phyloP scores from a whole-genome alignment of 2,797 vertebrate genomes.

The Pseudomugil gertrudae region DNA sequence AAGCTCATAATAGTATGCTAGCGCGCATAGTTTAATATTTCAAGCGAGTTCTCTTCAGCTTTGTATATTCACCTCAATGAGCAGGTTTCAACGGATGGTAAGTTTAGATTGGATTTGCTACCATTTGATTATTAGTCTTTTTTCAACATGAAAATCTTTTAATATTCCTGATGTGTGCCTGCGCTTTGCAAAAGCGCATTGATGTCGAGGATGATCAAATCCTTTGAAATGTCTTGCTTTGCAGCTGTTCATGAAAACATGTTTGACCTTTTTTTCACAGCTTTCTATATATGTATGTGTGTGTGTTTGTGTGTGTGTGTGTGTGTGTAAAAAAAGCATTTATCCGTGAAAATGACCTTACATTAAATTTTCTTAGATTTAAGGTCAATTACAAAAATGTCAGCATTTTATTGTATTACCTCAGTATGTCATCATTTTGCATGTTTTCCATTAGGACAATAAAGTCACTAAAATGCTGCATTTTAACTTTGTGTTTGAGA shows the following conservation, averaged over 20 bases:
- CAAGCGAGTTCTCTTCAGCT: constrained; percentile 14
- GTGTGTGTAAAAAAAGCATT: not conserved
- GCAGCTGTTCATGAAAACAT: not conserved
- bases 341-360: not conserved
- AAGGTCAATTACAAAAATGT: not conserved
- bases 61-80: constrained; percentile 21
- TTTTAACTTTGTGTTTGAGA: not conserved
- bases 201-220: constrained; percentile 21
- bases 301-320: not conserved
- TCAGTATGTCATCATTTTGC: not conserved
- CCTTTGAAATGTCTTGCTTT: not conserved
- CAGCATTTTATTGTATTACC: not conserved
- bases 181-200: constrained; percentile 17
- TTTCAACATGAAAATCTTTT: constrained; percentile 31
- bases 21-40: constrained; percentile 20
- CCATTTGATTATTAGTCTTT: constrained; percentile 18
- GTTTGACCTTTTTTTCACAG: not conserved
- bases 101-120: constrained; percentile 22
- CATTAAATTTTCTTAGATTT: not conserved
- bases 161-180: constrained; percentile 1
- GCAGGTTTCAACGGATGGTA: constrained; percentile 25
- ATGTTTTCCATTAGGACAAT: not conserved
- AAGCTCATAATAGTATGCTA: constrained; percentile 15
- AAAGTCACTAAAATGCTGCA: not conserved
- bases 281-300: not conserved